Conservation (phyloP, 2,113 vertebrate genomes). For the Deroptyus accipitrinus region DNA sequence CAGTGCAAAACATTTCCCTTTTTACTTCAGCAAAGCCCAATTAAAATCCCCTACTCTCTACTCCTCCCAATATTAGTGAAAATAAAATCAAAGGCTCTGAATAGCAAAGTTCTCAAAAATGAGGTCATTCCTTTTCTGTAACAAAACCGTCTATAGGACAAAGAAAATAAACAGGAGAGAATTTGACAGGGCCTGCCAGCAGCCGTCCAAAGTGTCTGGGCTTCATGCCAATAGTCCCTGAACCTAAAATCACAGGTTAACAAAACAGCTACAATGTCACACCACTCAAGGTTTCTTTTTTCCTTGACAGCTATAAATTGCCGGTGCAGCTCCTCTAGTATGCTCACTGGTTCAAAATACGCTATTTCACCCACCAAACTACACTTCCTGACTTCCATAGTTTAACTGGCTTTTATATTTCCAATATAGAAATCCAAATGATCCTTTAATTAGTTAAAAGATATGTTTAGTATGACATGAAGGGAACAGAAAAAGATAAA, state of each 20-base stretch:
- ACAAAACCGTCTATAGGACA: not conserved
- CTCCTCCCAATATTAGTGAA: not conserved
- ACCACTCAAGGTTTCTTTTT: not conserved
- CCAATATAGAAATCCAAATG: not conserved
- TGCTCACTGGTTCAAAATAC: not conserved
- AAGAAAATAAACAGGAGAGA: not conserved
- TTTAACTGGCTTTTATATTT: not conserved
- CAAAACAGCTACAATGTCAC: constrained; percentile 31
- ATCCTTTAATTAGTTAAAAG: not conserved
- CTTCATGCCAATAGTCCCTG: not conserved
- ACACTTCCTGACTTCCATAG: not conserved
- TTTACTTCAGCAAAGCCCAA: not conserved
- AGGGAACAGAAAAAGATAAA: not conserved
- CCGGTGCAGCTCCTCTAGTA: not conserved
- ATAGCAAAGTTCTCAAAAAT: not conserved
- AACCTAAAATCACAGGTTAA: constrained; percentile 38
- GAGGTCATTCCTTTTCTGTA: not conserved
- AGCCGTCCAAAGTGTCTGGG: not conserved
- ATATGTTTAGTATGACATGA: not conserved
- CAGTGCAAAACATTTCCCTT: not conserved
- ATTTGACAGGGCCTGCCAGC: not conserved
- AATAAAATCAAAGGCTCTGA: not conserved
- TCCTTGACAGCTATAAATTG: not conserved
- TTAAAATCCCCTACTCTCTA: not conserved
- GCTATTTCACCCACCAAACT: not conserved